These are phyloP conservation scores for Syndactyla subalaris DNA, from an alignment of 2,797 vertebrate genomes.

Conservation along the genomic window DNA sequence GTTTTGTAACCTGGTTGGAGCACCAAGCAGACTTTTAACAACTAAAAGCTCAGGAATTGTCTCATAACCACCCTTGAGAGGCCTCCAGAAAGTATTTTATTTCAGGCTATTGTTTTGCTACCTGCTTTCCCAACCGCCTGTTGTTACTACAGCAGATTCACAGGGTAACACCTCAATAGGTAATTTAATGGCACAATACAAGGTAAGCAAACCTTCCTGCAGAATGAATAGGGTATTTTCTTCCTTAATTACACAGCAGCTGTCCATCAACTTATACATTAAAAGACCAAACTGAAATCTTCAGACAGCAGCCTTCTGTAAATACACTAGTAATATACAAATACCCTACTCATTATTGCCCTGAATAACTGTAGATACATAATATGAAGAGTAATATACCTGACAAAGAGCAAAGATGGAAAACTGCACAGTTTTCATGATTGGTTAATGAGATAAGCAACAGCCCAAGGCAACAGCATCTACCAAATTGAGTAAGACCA, in stretches of 20 bases:
- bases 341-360: neutral
- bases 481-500: neutral
- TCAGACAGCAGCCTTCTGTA: neutral
- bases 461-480: neutral
- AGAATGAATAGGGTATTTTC: neutral
- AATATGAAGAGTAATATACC: neutral
- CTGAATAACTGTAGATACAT: neutral
- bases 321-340: neutral
- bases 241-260: neutral
- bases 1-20: conserved; percentile 3
- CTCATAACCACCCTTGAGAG: neutral
- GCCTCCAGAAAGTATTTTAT: conserved; percentile 7
- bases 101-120: conserved; percentile 20
- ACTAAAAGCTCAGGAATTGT: neutral
- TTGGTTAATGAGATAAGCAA: neutral
- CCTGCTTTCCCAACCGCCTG: neutral
- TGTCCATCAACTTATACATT: neutral
- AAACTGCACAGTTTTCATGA: neutral
- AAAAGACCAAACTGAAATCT: neutral
- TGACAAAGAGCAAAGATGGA: neutral
- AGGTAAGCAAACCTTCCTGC: neutral
- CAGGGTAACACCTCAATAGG: neutral
- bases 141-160: neutral
- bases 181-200: neutral
- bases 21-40: neutral